phyloP scores from a whole-genome alignment of 2,888 invertebrate genomes.

The Suillia variegata region DNA sequence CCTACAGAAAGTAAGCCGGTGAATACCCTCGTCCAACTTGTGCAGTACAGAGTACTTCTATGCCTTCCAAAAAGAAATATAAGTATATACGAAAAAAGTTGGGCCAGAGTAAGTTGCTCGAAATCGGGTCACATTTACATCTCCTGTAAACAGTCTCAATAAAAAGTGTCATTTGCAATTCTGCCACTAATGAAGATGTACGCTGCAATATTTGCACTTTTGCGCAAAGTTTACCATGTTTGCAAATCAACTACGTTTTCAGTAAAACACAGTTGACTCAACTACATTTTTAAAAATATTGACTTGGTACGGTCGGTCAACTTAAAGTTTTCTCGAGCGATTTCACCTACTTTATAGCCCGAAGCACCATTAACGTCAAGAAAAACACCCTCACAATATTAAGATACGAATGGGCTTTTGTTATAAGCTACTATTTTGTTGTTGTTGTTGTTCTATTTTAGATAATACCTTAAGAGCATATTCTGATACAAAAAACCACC shows the following conservation, averaged over 20 bases:
- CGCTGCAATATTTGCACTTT: not conserved
- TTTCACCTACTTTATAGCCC: not conserved
- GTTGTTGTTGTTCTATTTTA: not conserved
- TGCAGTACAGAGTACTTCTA: too few species aligned
- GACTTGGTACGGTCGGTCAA: too few species aligned
- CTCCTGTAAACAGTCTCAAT: too few species aligned
- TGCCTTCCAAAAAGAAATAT: too few species aligned
- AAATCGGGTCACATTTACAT: too few species aligned
- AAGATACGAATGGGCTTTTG: too few species aligned
- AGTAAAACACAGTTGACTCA: too few species aligned
- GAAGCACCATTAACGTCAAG: not conserved
- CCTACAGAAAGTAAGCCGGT: too few species aligned
- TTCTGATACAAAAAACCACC: not conserved
- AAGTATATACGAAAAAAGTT: too few species aligned
- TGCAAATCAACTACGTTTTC: not conserved
- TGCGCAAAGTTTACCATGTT: not conserved
- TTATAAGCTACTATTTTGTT: not conserved
- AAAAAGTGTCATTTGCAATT: not conserved
- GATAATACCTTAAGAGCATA: not conserved
- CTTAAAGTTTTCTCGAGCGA: not conserved
- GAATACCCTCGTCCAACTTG: too few species aligned
- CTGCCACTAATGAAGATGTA: not conserved
- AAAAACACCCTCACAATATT: not conserved
- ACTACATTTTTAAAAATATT: too few species aligned
- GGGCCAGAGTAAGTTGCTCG: too few species aligned